Conservation (phyloP, 1,140 invertebrate species). For the Zophobas morio region DNA sequence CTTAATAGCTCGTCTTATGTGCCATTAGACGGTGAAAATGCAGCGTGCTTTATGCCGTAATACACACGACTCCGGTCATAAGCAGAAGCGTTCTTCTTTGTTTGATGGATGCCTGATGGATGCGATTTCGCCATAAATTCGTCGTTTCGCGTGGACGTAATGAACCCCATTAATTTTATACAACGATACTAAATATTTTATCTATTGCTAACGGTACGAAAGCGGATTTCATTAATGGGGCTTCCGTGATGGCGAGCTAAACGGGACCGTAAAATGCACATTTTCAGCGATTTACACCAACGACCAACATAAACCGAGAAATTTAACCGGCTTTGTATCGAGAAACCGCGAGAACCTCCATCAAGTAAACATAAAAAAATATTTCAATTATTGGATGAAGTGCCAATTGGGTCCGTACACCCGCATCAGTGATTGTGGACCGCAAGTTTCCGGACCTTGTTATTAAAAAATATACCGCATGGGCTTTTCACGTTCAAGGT, state of each 20-base stretch:
- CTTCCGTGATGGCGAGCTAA: constrained; percentile 15
- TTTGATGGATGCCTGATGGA: constrained; percentile 40
- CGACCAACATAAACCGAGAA: too few relatives aligned
- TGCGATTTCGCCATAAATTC: constrained; percentile 29
- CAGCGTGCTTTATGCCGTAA: constrained; percentile 39
- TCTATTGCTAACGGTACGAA: constrained; percentile 36
- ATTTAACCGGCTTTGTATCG: too few relatives aligned
- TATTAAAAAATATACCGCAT: too few relatives aligned
- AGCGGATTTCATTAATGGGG: constrained; percentile 35
- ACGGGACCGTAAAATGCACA: neutral
- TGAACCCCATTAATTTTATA: constrained; percentile 48
- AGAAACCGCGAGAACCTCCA: too few relatives aligned
- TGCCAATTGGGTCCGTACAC: too few relatives aligned
- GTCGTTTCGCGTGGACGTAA: constrained; percentile 43
- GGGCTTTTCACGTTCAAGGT: constrained; percentile 40
- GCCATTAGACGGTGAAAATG: constrained; percentile 51
- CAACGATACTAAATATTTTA: constrained; percentile 47
- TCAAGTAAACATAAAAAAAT: too few relatives aligned
- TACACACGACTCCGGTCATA: constrained; percentile 42
- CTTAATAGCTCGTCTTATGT: constrained; percentile 52
- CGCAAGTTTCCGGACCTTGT: too few relatives aligned
- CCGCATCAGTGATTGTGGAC: too few relatives aligned
- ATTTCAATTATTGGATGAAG: too few relatives aligned
- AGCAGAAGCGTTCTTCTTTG: constrained; percentile 44
- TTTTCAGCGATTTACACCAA: neutral